Conservation (phyloP, 2,113 vertebrate genomes). For the Paracanthobrama guichenoti region DNA sequence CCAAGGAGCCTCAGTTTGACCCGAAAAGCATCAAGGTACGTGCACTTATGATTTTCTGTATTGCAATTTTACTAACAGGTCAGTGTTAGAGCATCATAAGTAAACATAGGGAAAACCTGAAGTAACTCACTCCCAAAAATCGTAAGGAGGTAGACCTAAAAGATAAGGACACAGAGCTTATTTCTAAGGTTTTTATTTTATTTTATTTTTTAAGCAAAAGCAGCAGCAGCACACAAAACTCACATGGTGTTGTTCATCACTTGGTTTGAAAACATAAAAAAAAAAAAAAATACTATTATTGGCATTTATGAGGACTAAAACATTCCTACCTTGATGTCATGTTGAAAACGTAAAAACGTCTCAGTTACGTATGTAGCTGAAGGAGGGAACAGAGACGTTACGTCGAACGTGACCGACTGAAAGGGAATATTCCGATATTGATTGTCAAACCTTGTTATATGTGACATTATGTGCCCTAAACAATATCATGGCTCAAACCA, state of each 20-base stretch:
- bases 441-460: background rate
- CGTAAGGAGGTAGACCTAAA: background rate
- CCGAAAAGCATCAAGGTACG: conserved; percentile 52
- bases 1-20: conserved; percentile 55
- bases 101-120: background rate
- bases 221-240: too few relatives aligned
- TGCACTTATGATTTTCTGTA: background rate
- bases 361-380: too few relatives aligned
- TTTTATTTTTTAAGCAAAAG: too few relatives aligned
- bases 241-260: too few relatives aligned
- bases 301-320: background rate
- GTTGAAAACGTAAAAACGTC: background rate
- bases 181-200: background rate
- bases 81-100: background rate
- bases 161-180: background rate
- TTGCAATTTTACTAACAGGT: background rate
- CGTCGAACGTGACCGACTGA: too few relatives aligned
- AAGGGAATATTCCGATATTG: background rate
- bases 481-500: background rate
- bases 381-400: too few relatives aligned
- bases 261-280: too few relatives aligned
- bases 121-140: background rate
- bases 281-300: too few relatives aligned
- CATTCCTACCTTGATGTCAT: background rate
- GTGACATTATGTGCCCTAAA: background rate